Conservation (phyloP, 2,888 invertebrate species). For the Drymonia ruficornis region DNA sequence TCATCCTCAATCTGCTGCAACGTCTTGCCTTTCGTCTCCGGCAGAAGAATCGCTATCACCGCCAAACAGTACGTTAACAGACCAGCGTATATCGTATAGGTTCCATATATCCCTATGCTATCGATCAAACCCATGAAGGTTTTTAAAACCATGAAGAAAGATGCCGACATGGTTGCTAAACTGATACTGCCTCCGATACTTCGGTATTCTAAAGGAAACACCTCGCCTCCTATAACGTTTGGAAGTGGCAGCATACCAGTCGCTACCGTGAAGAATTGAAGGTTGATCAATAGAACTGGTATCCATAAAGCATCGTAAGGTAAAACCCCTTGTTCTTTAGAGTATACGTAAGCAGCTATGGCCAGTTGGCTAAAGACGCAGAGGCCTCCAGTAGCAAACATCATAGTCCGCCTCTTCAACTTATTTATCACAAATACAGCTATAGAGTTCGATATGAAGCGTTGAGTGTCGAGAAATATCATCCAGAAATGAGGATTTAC, state of each 20-base stretch:
- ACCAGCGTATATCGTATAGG: constrained; percentile 84
- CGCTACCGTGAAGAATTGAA: constrained; percentile 82
- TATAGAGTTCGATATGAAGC: constrained; percentile 83
- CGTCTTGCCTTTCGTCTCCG: constrained; percentile 87
- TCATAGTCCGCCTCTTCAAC: constrained; percentile 84
- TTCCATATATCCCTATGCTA: constrained; percentile 78
- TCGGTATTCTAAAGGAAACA: constrained; percentile 85
- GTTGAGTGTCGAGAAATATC: constrained; percentile 85
- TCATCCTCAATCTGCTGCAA: constrained; percentile 87
- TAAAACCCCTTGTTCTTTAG: constrained; percentile 43
- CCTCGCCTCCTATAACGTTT: constrained; percentile 88
- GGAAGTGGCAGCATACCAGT: constrained; percentile 87
- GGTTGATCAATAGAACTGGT: constrained; percentile 75
- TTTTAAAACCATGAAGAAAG: constrained; percentile 86
- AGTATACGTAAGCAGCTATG: constrained; percentile 72
- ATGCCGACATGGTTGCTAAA: constrained; percentile 80
- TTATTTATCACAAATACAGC: constrained; percentile 85
- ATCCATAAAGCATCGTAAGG: constrained; percentile 66
- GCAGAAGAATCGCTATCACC: constrained; percentile 82
- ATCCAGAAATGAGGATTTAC: constrained; percentile 87
- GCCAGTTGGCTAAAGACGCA: constrained; percentile 82
- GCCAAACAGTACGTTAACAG: constrained; percentile 78
- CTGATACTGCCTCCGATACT: constrained; percentile 86
- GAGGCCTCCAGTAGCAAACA: constrained; percentile 83
- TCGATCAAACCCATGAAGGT: constrained; percentile 82